Percentiles rank a stretch among this genome's conserved stretches.
Conservation (phyloP, 2,113 vertebrate genomes). For the Chrysemys picta region DNA sequence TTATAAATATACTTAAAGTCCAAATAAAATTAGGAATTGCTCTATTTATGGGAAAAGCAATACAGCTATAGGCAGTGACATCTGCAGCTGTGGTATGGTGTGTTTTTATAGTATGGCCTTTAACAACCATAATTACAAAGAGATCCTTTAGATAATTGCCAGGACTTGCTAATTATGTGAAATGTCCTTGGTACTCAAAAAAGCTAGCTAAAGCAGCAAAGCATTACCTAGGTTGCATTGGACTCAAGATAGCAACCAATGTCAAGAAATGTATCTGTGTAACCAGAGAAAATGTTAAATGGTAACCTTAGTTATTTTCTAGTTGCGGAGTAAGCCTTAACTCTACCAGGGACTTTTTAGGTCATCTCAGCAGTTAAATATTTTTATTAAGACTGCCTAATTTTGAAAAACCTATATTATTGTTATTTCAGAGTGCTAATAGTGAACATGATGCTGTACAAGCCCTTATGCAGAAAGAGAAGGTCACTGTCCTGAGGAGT, state of each 20-base stretch:
- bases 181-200: neutral
- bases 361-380: neutral
- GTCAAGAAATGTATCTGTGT: neutral
- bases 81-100: neutral
- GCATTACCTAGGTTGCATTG: neutral
- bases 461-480: neutral
- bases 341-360: neutral
- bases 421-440: neutral
- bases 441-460: neutral
- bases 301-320: neutral
- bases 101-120: constrained; percentile 14
- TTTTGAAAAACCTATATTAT: neutral
- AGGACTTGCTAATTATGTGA: neutral
- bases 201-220: neutral
- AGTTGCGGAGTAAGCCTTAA: neutral
- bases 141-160: neutral
- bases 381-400: constrained; percentile 12
- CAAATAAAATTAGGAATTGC: neutral
- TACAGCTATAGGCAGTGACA: neutral
- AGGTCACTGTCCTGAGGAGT: neutral
- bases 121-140: constrained; percentile 16
- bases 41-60: constrained; percentile 26
- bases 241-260: neutral
- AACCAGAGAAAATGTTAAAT: neutral
- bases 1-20: neutral